Conservation (phyloP, 2,113 vertebrate genomes). For the Hirundichthys speculiger region DNA sequence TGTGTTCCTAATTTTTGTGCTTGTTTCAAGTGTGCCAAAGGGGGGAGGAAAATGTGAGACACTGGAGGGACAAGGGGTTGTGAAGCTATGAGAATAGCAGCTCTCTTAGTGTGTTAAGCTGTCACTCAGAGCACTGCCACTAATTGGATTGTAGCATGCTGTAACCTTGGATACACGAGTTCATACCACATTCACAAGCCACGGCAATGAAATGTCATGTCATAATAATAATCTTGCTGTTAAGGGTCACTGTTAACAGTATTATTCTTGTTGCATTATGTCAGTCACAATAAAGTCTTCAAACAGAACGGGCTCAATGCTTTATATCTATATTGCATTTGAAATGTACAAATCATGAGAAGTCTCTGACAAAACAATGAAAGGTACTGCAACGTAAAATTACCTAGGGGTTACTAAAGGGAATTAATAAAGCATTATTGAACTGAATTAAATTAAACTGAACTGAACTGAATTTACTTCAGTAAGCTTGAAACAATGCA, state of each 20-base stretch:
- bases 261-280: not conserved
- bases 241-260: not conserved
- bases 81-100: slow-evolving; percentile 13
- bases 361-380: too few relatives aligned
- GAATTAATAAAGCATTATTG: too few relatives aligned
- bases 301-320: not conserved
- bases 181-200: slow-evolving; percentile 7
- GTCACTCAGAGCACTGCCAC: slow-evolving; percentile 13
- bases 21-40: not conserved
- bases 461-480: not conserved
- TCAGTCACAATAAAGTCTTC: slow-evolving; percentile 5
- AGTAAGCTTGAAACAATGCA: slow-evolving; percentile 37
- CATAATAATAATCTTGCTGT: slow-evolving; percentile 4
- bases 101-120: slow-evolving; percentile 5
- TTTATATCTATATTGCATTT: not conserved
- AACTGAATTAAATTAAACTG: too few relatives aligned
- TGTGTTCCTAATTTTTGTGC: too few relatives aligned
- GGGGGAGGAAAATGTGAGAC: not conserved
- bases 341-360: not conserved
- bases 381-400: too few relatives aligned
- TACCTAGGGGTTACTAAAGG: too few relatives aligned
- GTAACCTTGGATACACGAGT: slow-evolving; percentile 37
- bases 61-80: slow-evolving; percentile 10
- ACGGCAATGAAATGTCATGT: slow-evolving; percentile 4
- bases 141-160: slow-evolving; percentile 38